Evolutionary conservation across 2,888 invertebrate genomes (phyloP), one percentile per base, ranked within the genome.

Genomic region (Liodrosophila aerea): DNA sequence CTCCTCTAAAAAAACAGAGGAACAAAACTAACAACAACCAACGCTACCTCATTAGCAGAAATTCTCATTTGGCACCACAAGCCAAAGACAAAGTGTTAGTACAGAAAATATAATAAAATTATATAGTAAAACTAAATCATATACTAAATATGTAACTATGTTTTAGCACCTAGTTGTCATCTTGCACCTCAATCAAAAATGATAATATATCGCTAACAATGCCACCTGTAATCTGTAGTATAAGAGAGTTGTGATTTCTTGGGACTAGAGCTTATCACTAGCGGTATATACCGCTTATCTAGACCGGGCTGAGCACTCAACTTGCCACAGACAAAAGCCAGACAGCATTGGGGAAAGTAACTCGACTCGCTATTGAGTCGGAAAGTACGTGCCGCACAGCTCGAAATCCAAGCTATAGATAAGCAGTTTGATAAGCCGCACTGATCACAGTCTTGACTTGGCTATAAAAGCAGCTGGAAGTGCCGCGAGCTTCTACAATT

Each of bases 11-110:
- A n/a, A n/a, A 9, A 9, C 7, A 52, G 22, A 52, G 56, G 16
- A 11, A 13, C 5, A 22, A 2, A 4, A 27, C 44, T 39, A 47
- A 11, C n/a, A 60, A 54, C 87, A 88, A 87, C 88, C 86, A 72
- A 59, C 76, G 77, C 87, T 90, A 89, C 89, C 89, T 89, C 89
- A 89, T 78, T 85, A 83, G 84, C 76, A 73, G 77, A 77, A 77
- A 80, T 60, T 64, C 3, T 71, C 45, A n/a, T 61, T 65, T 69
- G 50, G 45, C 45, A 54, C 40, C 49, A 45, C 22, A 12, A 13
- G 44, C 18, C 31, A 15, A 27, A 1, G 12, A 47, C 29, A 27
- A 47, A 53, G 46, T 47, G 41, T 50, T 65, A 67, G 82, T 67
- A 77, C 63, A 58, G 31, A 7, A 37, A 0, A 44, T 30, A 39